Evolutionary conservation across 2,888 invertebrate species (phyloP).

Genomic region (Iphiclides podalirius): DNA sequence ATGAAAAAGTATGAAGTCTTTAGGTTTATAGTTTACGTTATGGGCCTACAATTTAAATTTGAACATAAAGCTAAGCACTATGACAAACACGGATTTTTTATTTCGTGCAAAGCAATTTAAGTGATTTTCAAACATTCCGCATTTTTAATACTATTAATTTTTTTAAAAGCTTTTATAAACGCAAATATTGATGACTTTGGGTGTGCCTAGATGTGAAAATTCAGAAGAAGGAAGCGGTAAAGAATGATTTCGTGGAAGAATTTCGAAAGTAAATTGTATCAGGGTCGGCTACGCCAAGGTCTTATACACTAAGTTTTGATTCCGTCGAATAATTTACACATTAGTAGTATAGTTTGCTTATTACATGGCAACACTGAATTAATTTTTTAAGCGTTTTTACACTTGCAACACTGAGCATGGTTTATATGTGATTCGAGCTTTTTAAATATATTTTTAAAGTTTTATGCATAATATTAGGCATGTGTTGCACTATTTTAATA

Average conservation of each 20-base stretch:
- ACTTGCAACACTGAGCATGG: slow-evolving; percentile 45
- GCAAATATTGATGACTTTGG: not conserved
- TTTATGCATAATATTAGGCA: slow-evolving; percentile 28
- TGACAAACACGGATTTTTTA: too few species aligned
- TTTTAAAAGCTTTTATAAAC: not conserved
- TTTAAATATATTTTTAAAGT: slow-evolving; percentile 28
- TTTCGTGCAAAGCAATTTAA: too few species aligned
- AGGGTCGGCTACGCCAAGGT: not conserved
- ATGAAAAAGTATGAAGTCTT: too few species aligned
- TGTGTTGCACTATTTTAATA: slow-evolving; percentile 44
- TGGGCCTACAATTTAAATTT: too few species aligned
- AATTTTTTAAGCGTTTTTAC: slow-evolving; percentile 33
- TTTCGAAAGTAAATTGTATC: not conserved
- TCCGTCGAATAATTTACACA: slow-evolving; percentile 21
- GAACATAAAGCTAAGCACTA: too few species aligned
- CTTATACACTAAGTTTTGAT: slow-evolving; percentile 1
- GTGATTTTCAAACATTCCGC: too few species aligned
- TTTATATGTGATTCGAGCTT: slow-evolving; percentile 53
- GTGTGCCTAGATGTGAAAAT: not conserved
- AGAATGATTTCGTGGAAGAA: not conserved
- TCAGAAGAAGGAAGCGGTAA: not conserved
- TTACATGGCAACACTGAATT: slow-evolving; percentile 42
- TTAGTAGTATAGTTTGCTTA: slow-evolving; percentile 12
- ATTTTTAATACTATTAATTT: not conserved
- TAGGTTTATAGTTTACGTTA: too few species aligned